Evolutionary conservation across 2,113 vertebrate genomes (phyloP).

Genomic region (Hippocampus comes): DNA sequence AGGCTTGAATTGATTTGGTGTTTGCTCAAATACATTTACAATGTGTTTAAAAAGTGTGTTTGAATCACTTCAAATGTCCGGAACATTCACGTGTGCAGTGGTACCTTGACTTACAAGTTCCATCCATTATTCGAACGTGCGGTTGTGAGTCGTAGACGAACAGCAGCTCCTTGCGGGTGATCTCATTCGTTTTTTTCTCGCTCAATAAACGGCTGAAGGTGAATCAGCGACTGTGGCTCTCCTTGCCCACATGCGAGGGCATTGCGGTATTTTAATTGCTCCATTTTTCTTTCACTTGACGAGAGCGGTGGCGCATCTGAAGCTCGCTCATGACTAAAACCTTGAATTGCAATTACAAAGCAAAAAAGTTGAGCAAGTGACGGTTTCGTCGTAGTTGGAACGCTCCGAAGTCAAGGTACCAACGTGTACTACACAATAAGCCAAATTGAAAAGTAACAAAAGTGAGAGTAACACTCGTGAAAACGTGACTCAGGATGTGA

Average conservation of each 20-base stretch:
- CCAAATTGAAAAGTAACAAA: conserved; percentile 30
- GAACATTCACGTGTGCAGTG: neutral
- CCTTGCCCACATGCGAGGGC: neutral
- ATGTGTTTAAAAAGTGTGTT: neutral
- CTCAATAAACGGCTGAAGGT: neutral
- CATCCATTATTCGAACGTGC: too few species aligned
- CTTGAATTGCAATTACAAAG: neutral
- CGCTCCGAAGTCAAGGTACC: neutral
- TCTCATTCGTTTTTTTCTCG: neutral
- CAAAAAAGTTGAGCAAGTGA: neutral
- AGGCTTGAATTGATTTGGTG: neutral
- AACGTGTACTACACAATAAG: conserved; percentile 26
- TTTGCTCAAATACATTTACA: neutral
- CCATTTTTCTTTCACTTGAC: neutral
- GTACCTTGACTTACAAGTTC: neutral
- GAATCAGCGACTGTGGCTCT: neutral
- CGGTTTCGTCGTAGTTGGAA: neutral
- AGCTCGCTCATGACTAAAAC: neutral
- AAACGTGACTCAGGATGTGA: conserved; percentile 41
- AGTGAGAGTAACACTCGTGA: conserved; percentile 31
- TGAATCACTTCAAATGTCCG: neutral
- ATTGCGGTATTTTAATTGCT: neutral
- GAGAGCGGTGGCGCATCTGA: neutral
- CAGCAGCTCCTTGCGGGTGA: neutral
- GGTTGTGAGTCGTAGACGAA: neutral